phyloP scores from a whole-genome alignment of 2,113 vertebrate species.

The Gasterosteus nipponicus region DNA sequence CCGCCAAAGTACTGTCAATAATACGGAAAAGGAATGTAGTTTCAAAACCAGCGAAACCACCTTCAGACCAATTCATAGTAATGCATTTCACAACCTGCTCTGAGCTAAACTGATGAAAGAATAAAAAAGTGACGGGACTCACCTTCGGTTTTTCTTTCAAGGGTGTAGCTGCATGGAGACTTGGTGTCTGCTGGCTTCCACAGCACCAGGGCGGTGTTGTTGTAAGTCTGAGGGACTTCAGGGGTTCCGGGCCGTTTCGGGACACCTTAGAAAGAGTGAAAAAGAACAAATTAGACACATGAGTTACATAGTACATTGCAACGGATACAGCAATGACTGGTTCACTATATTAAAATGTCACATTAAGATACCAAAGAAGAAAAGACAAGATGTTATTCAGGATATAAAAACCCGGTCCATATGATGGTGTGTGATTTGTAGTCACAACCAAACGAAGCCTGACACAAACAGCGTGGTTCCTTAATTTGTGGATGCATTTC shows the following conservation, averaged over 20 bases:
- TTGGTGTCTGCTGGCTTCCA: slow-evolving; percentile 92
- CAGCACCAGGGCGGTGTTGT: slow-evolving; percentile 91
- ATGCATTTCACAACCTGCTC: neutral
- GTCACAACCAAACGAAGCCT: slow-evolving; percentile 12
- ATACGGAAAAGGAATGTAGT: neutral
- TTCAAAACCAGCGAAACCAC: neutral
- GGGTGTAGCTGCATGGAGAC: slow-evolving; percentile 89
- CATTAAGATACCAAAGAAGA: neutral
- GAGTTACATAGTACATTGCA: neutral
- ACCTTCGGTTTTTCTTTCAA: slow-evolving; percentile 91
- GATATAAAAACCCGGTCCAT: neutral
- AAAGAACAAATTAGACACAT: neutral
- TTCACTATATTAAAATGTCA: neutral
- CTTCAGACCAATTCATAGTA: neutral
- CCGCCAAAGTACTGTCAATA: slow-evolving; percentile 3
- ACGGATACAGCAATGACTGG: neutral
- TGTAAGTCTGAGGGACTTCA: slow-evolving; percentile 92
- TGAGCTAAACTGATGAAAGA: neutral
- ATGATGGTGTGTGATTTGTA: neutral
- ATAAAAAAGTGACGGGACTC: slow-evolving; percentile 17
- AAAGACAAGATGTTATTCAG: neutral
- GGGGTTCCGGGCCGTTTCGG: slow-evolving; percentile 90
- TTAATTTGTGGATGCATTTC: slow-evolving; percentile 16
- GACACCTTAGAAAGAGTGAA: slow-evolving; percentile 77
- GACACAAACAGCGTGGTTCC: slow-evolving; percentile 6